Evolutionary conservation across 2,113 vertebrate species (phyloP), one percentile per base, ranked within the genome.

Genomic region (Pseudorhombus dupliciocellatus): DNA sequence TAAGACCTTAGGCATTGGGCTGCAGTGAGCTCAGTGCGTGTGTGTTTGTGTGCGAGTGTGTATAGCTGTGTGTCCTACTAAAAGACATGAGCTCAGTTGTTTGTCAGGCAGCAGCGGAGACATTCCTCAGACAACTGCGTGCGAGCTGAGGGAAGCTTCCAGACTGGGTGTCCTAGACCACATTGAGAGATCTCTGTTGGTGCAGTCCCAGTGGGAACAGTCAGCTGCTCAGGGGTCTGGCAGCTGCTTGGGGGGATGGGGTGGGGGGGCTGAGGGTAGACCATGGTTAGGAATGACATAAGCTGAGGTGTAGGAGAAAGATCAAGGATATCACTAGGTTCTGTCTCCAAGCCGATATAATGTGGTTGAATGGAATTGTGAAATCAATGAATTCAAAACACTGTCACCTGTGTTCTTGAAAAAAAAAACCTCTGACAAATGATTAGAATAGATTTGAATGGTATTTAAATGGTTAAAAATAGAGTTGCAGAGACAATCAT

Each of bases 61-160:
- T 66, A 16, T 70, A 50, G 48, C 50, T 79, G 70, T 70, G 67
- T 79, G 77, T 57, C 55, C 58, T 40, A 51, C 62, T 59, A 31
- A 58, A 51, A 72, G 48, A 69, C 71, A 65, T 57, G 88, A 86
- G 80, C 73, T 89, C 86, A 81, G 82, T 66, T 86, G 80, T 86
- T 77, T 80, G 70, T 84, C 73, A 84, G 86, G 87, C 83, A 86
- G 73, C 0, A 4, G 56, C 9, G 52, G 48, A 77, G 76, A 61
- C 84, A 91, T 91, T 90, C 76, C 76, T 73, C 61, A 66, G 60
- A 79, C 86, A 84, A 87, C 83, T 85, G 82, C 10, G n/a, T 34
- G 54, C 67, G 48, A 11, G 65, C 88, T 75, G 71, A 77, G 61
- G 76, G 86, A 91, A 86, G 63, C 76, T 90, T 93, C 90, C 75